Evolutionary conservation across 2,888 invertebrate genomes (phyloP), one percentile per base, ranked within the genome.

Genomic region (Spialia ferax): DNA sequence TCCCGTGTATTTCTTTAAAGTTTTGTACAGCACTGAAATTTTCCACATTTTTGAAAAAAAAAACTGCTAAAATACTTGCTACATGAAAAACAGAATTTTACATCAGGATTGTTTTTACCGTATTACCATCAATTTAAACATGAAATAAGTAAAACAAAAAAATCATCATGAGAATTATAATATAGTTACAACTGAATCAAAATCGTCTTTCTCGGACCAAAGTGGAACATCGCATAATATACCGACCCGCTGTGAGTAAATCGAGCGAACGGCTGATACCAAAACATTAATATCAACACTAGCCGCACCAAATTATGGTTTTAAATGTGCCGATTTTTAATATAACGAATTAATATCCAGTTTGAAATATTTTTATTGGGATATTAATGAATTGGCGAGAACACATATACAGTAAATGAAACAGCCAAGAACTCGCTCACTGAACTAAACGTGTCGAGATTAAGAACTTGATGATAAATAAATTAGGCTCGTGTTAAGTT

Each of bases 261-360:
- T 38, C 26, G 29, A 66, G 26, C 3, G 54, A 54, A 61, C 23
- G 32, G 60, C 18, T 29, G 29, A 55, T 55, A 57, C 35, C 55
- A 62, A 45, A 42, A 55, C 62, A 57, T 62, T 57, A 68, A 68
- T 62, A 68, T 68, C 62, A 56, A 62, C 68, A 68, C 68, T 26
- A 62, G 20, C 22, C 55, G 38, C 18, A 62, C 62, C 48, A 68
- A 67, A 62, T 62, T 68, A 62, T 56, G 67, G 56, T 56, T 66
- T 60, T 60, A 59, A 59, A 65, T 60, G 48, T 60, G 54, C 54
- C 45, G 54, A 63, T 60, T 55, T 60, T 52, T n/a, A 45, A 32
- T 26, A 54, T 42, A 52, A 11, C 60, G 52, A 66, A 66, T 66
- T 55, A 61, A 66, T 45, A 55, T 60, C 60, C 54, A 38, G 45